Evolutionary conservation across 2,113 vertebrate genomes (phyloP), one percentile per base, ranked within the genome.

Genomic region (Chitala chitala): DNA sequence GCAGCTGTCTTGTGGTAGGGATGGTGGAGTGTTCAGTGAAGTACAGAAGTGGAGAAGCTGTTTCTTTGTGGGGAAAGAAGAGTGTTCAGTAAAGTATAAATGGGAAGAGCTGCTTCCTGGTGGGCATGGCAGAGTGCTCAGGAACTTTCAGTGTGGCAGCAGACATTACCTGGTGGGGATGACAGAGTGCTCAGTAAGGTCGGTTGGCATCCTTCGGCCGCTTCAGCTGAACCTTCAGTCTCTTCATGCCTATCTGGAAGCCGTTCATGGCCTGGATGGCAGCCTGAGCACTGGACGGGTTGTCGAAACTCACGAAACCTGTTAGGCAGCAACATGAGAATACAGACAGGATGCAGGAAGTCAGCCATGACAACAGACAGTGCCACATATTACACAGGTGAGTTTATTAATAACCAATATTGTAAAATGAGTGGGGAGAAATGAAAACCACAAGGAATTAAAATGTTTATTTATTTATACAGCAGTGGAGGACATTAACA

Each of bases 261-360:
- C 96, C 96, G 75, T 98, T 98, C 96, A 98, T 98, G 81, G 95
- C 95, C 89, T 98, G 96, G 89, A 98, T 98, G 84, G 96, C 96
- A 17, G 95, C 94, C 93, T 98, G 96, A 91, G 96, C 96, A 51
- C 95, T 98, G 82, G 95, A 93, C 17, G 96, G 96, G 90, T 98
- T 98, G 92, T 98, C 96, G 87, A 98, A 98, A 91, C 96, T 98
- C 90, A 98, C 96, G 77, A 98, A 98, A 84, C 96, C 96, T 98
- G 84, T 77, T 42, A 1, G 0, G 2, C 38, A 50, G 55, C 72
- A 29, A 66, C 54, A 74, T 20, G 26, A 26, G 7, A 29, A 15
- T 13, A 3, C 22, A 64, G 46, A 61, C 26, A 26, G 71, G 38
- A 53, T 38, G 64, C 65, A 22, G 64, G 64, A 8, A 42, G 40